Evolutionary conservation across 2,113 vertebrate species (phyloP).

Genomic region (Marcusenius ussheri): DNA sequence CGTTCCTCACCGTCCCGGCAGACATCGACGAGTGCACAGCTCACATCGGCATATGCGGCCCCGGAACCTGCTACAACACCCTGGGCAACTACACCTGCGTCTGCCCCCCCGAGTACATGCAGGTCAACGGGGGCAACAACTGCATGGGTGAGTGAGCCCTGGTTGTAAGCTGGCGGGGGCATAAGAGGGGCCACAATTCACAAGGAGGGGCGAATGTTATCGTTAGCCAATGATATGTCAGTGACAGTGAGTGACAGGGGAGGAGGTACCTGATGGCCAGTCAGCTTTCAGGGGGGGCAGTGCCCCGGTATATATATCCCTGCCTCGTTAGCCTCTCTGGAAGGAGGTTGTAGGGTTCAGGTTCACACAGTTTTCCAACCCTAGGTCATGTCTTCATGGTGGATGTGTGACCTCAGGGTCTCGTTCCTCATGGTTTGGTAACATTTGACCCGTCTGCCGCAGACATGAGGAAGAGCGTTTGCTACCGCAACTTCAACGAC

Average conservation of each 20-base stretch:
- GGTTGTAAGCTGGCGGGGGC: not conserved
- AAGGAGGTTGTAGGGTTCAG: not conserved
- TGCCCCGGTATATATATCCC: not conserved
- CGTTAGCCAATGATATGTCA: not conserved
- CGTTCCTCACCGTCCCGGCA: slow-evolving; percentile 31
- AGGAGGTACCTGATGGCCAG: not conserved
- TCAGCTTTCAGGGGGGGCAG: not conserved
- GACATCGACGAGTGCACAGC: slow-evolving; percentile 83
- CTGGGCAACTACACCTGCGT: slow-evolving; percentile 88
- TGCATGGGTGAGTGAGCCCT: slow-evolving; percentile 73
- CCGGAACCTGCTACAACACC: slow-evolving; percentile 90
- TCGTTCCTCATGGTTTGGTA: not conserved
- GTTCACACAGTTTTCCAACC: not conserved
- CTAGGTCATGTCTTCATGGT: not conserved
- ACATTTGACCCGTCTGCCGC: not conserved
- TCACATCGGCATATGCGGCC: slow-evolving; percentile 79
- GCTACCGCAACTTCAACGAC: slow-evolving; percentile 84
- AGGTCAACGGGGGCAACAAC: slow-evolving; percentile 83
- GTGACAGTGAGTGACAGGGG: not conserved
- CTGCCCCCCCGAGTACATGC: slow-evolving; percentile 87
- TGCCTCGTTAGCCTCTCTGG: not conserved
- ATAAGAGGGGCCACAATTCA: not conserved
- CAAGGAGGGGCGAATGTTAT: not conserved
- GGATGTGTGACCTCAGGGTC: not conserved
- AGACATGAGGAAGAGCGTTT: slow-evolving; percentile 85